Evolutionary conservation across 2,888 invertebrate species (phyloP), one percentile per base, ranked within the genome.

Genomic region (Coecobrya sp.): DNA sequence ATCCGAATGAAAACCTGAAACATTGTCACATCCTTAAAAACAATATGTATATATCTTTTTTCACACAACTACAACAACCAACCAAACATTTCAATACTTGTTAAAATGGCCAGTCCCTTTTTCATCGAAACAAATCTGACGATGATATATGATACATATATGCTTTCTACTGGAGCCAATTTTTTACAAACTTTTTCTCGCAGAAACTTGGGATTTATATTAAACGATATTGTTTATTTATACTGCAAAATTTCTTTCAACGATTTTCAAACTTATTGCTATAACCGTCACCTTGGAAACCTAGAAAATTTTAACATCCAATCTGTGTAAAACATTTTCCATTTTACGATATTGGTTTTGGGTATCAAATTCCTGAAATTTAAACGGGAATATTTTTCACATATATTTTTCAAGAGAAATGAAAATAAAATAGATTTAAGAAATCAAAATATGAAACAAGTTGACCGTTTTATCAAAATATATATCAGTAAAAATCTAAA

Each of bases 381-480:
- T n/a, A n/a, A 30, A 36, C 30, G 10, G n/a, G 30, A 19, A 49
- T 0, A 11, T 36, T 42, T 81, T 81, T 55, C 3, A n/a, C n/a
- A n/a, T 13, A 7, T 16, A 4, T 42, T 59, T 59, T 65, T 42
- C 45, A 11, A 30, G 30, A 3, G n/a, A 79, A 25, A 22, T 11
- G 22, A 1, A 55, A 55, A 22, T 22, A 25, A 76, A 42, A 7
- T 36, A 68, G 19, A 11, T 27, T 5, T 76, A 11, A 25, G n/a
- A 36, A 27, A n/a, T n/a, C n/a, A n/a, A n/a, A 36, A 30, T 42
- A 27, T 76, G 45, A 87, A 68, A 5, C 25, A 91, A 91, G 91
- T 91, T 91, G 91, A 91, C 91, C 91, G 91, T 91, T 91, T 91
- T 91, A 91, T 86, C 76, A 76, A n/a, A 42, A 45, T 19, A 5